Base-by-base conservation (phyloP, 2,888 invertebrate genomes). In the Heliothis peltigera region DNA sequence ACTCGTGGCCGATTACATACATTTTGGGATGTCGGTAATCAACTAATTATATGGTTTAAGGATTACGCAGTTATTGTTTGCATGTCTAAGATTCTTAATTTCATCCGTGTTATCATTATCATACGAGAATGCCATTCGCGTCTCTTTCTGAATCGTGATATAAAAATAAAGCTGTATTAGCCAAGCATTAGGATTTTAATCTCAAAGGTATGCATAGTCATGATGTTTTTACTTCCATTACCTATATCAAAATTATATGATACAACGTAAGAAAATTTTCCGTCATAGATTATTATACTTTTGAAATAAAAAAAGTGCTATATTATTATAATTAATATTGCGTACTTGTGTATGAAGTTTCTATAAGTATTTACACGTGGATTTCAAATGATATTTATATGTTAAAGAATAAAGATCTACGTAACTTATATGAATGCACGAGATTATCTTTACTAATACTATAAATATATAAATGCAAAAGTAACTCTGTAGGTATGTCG, bases 21-120 rank as follows among this genome's bases (percentile, higher is more conserved):
- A 17, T 53, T 64, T 54, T 75, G 17, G 32, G 42, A 54, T 57
- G 15, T 70, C 61, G 56, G 49, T 47, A 57, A 42, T 69, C 15
- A 61, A 42, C 0, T 28, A n/a, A 42, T 1, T 47, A 17, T 48
- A 39, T 22, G 25, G 46, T 53, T 55, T 15, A 44, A 21, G 39
- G 12, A 59, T 59, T 43, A 47, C 12, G n/a, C 25, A 17, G 2
- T 28, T 1, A 19, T 44, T 42, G 6, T 39, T 32, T 43, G 28
- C 15, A 39, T 17, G 7, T 10, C 15, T 18, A 2, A 15, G 10
- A 12, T 17, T n/a, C 15, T 15, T 15, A 15, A 12, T 4, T 1
- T 15, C 4, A 25, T 3, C 25, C 10, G 7, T 25, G 6, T 4
- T 4, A 25, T 25, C 25, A 2, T 25, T 25, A 3, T 4, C 4